These are phyloP conservation scores for Gila robusta DNA, from an alignment of 2,797 vertebrate genomes.

Conservation along the genomic window DNA sequence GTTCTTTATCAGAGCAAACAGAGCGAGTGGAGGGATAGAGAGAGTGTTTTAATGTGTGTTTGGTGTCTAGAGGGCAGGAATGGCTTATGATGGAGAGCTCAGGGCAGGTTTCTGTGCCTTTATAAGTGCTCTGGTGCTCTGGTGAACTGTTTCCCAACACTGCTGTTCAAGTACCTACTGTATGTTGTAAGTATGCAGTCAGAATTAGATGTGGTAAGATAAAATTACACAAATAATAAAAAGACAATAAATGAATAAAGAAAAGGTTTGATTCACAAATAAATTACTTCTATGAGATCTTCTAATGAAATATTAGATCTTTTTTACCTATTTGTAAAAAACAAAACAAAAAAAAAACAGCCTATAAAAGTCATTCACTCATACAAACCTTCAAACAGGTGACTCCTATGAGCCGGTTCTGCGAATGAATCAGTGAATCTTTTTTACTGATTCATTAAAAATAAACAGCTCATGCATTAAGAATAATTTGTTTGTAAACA, in stretches of 20 bases:
- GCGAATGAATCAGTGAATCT: neutral
- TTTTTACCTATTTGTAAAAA: neutral
- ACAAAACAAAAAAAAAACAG: neutral
- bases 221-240: neutral
- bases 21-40: slow-evolving; percentile 33
- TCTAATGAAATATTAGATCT: neutral
- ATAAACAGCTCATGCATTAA: neutral
- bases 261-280: neutral
- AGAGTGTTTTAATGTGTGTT: slow-evolving; percentile 20
- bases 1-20: slow-evolving; percentile 45
- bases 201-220: neutral
- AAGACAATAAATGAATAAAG: neutral
- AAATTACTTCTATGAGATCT: neutral
- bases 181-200: neutral
- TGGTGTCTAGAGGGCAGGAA: slow-evolving; percentile 53
- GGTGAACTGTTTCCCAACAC: slow-evolving; percentile 42
- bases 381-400: neutral
- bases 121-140: slow-evolving; percentile 43
- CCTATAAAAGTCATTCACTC: neutral
- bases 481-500: neutral
- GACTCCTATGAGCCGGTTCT: neutral
- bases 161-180: neutral
- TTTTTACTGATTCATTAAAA: neutral
- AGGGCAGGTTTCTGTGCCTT: slow-evolving; percentile 54
- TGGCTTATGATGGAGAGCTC: slow-evolving; percentile 67